Base-by-base conservation (phyloP, 1,140 invertebrate genomes). In the Cataglyphis hispanica region DNA sequence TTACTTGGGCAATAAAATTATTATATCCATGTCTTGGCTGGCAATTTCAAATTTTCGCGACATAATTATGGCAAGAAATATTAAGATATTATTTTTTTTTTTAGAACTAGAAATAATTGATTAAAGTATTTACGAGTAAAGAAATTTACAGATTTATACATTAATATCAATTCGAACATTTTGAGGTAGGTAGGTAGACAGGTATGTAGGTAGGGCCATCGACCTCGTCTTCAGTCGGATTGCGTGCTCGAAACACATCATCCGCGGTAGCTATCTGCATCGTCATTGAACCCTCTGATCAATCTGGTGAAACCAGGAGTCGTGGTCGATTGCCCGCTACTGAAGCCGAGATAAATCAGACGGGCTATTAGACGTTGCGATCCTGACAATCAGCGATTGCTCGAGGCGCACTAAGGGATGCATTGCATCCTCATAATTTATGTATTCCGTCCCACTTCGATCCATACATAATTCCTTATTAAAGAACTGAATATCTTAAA, bases 201-300 rank as follows among this genome's bases (percentile, higher is more conserved):
- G 37, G 37, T 46, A 50, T 4, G 46, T 50, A 50, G 4, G 16
- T 19, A 50, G 34, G 80, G 84, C 77, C 80, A 58, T 53, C 77
- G 67, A 85, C 60, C 75, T 63, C 64, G 37, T 64, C 72, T 56
- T 64, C 50, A 78, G 56, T 77, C 43, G 83, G 74, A 64, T 77
- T 84, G 83, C 90, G 67, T 83, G 78, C 78, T 74, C 40, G 11
- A 53, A 56, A 83, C 53, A 53, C 67, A 83, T 83, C 78, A 83
- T 60, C 78, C 78, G 11, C 91, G 78, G 90, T 91, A 90, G 90
- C 91, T 90, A 92, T 92, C 90, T 91, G 91, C 91, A 92, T 88
- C 89, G 90, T 92, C 91, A 92, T 92, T 88, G 87, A 89, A 85
- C 77, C 88, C 85, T 87, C 81, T 87, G 90, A 91, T 92, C 91